phyloP scores from a whole-genome alignment of 2,113 vertebrate species.

The Notothenia rossii region DNA sequence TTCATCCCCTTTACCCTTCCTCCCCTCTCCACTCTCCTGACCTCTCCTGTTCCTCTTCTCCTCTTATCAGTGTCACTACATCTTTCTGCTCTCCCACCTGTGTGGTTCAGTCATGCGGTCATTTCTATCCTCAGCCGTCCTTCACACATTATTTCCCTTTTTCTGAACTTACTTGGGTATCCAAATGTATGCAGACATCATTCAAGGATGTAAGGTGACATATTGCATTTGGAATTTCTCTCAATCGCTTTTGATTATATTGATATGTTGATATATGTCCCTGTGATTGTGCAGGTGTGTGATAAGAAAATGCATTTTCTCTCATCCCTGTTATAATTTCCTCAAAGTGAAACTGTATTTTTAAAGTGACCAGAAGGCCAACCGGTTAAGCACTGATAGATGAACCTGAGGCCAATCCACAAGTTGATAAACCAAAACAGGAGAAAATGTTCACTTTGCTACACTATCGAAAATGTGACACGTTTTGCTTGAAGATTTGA shows the following conservation, averaged over 20 bases:
- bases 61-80: conserved; percentile 30
- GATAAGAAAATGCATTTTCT: background rate
- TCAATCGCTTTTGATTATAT: background rate
- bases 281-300: conserved; percentile 3
- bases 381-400: conserved; percentile 12
- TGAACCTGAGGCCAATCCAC: background rate
- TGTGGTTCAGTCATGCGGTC: conserved; percentile 13
- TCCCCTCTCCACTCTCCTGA: conserved; percentile 20
- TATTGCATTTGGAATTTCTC: background rate
- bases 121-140: conserved; percentile 19
- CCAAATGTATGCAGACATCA: background rate
- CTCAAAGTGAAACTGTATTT: conserved; percentile 20
- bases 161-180: background rate
- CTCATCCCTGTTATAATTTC: background rate
- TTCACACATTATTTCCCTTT: background rate
- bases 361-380: conserved; percentile 4
- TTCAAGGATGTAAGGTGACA: background rate
- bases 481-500: conserved; percentile 10
- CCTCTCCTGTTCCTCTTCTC: conserved; percentile 28
- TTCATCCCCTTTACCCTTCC: conserved; percentile 20
- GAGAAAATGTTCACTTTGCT: background rate
- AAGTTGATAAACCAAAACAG: conserved; percentile 26
- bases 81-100: conserved; percentile 17
- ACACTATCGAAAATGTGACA: background rate
- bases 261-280: conserved; percentile 17